A percentile compares a stretch with the other conserved stretches of the same genome.
Conservation (phyloP, 2,113 vertebrate species). For the Struthio camelus region DNA sequence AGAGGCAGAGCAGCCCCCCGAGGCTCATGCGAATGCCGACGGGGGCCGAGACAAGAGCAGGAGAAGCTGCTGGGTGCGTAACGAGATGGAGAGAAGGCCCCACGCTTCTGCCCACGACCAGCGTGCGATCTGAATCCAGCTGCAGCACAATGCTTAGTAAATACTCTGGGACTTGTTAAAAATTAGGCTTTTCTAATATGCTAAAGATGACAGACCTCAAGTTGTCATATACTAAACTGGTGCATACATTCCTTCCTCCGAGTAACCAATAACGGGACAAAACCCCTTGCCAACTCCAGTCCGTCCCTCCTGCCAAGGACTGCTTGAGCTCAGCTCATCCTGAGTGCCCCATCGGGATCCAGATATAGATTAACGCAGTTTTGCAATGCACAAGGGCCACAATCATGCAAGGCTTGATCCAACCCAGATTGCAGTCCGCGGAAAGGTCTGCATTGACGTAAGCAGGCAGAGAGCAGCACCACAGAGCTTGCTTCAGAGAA, state of each 20-base stretch:
- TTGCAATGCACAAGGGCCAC: slow-evolving; percentile 34
- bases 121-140: not conserved
- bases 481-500: not conserved
- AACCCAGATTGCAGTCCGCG: slow-evolving; percentile 18
- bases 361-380: slow-evolving; percentile 58
- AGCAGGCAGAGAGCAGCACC: not conserved
- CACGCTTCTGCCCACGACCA: not conserved
- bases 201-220: slow-evolving; percentile 64
- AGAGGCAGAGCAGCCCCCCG: fast-evolving
- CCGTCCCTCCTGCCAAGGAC: slow-evolving; percentile 58
- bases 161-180: slow-evolving; percentile 47
- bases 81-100: not conserved
- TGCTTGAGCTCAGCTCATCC: slow-evolving; percentile 57
- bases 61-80: not conserved
- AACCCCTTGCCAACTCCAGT: slow-evolving; percentile 52
- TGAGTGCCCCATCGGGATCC: slow-evolving; percentile 44
- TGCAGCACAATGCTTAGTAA: not conserved
- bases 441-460: slow-evolving; percentile 64
- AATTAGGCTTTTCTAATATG: slow-evolving; percentile 21
- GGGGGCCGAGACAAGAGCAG: fast-evolving
- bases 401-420: slow-evolving; percentile 42
- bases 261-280: slow-evolving; percentile 52
- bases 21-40: not conserved
- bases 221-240: slow-evolving; percentile 59
- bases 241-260: slow-evolving; percentile 31